A percentile compares a stretch with the other conserved stretches of the same genome.
Conservation (phyloP, 2,113 vertebrate species). For the Zosterops borbonicus region DNA sequence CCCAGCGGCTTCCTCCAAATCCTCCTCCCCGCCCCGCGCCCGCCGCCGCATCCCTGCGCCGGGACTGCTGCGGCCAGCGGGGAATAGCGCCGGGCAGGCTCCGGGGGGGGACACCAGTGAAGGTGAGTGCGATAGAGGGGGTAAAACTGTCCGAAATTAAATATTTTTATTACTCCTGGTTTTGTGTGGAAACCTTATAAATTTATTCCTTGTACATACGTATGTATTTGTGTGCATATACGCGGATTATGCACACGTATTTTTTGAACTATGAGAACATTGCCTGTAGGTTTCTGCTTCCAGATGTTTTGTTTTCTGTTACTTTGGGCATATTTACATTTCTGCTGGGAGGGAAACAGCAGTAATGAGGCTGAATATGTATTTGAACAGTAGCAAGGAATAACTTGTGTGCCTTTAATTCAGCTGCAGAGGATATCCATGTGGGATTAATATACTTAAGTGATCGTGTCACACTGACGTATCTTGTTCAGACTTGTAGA, state of each 20-base stretch:
- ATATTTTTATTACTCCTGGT: background rate
- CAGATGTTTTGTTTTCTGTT: slow-evolving; percentile 11
- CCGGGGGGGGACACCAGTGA: background rate
- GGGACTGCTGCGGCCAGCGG: background rate
- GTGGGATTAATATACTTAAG: slow-evolving; percentile 34
- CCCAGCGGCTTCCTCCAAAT: background rate
- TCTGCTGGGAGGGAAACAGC: background rate
- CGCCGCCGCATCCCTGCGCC: background rate
- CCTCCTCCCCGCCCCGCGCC: background rate
- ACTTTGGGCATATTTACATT: background rate
- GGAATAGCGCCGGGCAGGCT: background rate
- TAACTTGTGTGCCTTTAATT: slow-evolving; percentile 20
- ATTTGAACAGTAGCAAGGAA: background rate
- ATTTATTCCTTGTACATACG: fast-evolving
- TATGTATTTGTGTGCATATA: background rate
- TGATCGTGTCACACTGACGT: slow-evolving; percentile 3
- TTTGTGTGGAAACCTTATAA: fast-evolving
- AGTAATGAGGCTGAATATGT: background rate
- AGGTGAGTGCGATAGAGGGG: background rate
- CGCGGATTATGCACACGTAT: fast-evolving
- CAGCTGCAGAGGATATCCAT: slow-evolving; percentile 1
- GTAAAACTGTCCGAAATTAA: background rate
- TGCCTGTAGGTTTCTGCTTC: background rate
- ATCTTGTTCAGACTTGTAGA: slow-evolving; percentile 52
- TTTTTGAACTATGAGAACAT: background rate